Base-by-base conservation (phyloP, 2,888 invertebrate species). In the Drosophila siamana region DNA sequence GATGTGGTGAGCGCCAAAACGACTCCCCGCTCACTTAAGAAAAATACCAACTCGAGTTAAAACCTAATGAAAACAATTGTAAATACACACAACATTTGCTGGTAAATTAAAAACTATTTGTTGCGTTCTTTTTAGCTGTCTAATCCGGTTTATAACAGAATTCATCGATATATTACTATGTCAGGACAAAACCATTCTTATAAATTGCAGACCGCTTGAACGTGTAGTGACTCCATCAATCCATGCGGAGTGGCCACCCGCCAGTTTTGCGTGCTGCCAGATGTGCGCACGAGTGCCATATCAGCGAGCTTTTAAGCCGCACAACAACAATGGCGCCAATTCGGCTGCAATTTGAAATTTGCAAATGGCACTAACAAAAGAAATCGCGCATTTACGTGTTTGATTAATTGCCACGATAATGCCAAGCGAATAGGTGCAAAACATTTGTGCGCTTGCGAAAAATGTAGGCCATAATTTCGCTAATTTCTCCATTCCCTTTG, bases 231-330 rank as follows among this genome's bases (percentile, higher is more conserved):
- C 63, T 38, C 22, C 54, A 15, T 4, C 2, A 50, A 19, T 19
- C 41, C 11, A 30, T 11, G 6, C n/a, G 8, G 3, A 6, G 15
- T 24, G 15, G 15, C 44, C 11, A 36, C 50, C 55, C 60, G 65
- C 28, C 46, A 54, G 2, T 36, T 11, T 38, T 0, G 1, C 11
- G 15, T 4, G 48, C 6, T 70, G 70, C 44, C 70, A 66, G 63
- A 60, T 50, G 2, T 55, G 22, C 28, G 13, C 16, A 1, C n/a
- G 11, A 8, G 47, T 46, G 3, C n/a, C 15, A 52, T 60, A 75
- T 52, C 72, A 75, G 15, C 7, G 22, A 75, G 69, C 75, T 63
- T 50, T 48, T 0, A 44, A 24, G 5, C 28, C 11, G 2, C 8
- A 0, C 1, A 1, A 3, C 1, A 15, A 4, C 0, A 24, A 2